Percentiles rank a stretch among this genome's conserved stretches.
phyloP scores from a whole-genome alignment of 2,113 vertebrate genomes.

The Python bivittatus region DNA sequence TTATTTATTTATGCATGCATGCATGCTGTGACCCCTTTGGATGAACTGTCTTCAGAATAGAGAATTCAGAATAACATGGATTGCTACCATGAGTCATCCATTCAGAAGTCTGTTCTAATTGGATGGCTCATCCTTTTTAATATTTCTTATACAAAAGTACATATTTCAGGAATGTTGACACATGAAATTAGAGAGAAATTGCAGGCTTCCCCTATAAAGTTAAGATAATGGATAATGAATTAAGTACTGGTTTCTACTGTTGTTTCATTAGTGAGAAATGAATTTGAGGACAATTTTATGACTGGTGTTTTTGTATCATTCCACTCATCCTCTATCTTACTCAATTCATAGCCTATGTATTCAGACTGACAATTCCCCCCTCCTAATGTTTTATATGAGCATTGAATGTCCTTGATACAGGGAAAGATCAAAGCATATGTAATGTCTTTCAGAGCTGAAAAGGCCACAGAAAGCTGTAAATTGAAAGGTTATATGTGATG shows the following conservation, averaged over 20 bases:
- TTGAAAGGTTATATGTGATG: constrained; percentile 64
- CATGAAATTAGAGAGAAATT: neutral
- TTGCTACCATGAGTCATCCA: no score
- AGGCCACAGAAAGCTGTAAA: constrained; percentile 67
- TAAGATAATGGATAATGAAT: neutral
- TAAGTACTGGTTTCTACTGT: no score
- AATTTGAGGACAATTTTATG: neutral
- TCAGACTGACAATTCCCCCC: neutral
- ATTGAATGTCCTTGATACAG: constrained; percentile 45
- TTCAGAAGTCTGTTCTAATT: neutral
- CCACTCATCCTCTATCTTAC: neutral
- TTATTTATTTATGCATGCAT: neutral
- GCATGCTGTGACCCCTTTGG: neutral
- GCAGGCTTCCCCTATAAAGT: neutral
- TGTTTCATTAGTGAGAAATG: neutral
- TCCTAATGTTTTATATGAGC: constrained; percentile 42
- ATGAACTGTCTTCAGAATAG: neutral
- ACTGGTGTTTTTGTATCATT: neutral
- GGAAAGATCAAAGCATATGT: constrained; percentile 55
- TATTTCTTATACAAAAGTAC: neutral
- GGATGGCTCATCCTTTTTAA: neutral
- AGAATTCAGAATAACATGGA: neutral
- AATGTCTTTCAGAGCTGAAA: constrained; percentile 58
- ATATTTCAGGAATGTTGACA: neutral
- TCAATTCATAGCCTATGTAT: neutral